Evolutionary conservation across 2,797 vertebrate species (phyloP), one percentile per base, ranked within the genome.

Genomic region (Sparus aurata): DNA sequence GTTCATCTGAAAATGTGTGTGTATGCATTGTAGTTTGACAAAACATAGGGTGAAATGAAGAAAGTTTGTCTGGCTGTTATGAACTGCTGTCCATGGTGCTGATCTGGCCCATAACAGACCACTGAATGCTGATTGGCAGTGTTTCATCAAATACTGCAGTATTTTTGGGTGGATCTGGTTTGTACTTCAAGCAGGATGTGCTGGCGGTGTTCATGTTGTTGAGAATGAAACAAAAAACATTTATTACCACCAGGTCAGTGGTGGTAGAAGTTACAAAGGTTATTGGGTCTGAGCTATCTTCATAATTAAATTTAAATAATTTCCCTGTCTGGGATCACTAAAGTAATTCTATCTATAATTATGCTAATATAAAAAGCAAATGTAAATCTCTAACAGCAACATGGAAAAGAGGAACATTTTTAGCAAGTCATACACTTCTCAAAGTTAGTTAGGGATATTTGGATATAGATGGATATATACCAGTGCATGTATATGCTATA

Each of bases 1-100:
- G 16, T 30, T 22, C 46, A 58, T 46, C 7, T 30, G 4, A 15
- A 20, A 27, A 57, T 30, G 11, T 60, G 12, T 62, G 1, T 63
- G 18, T 30, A 4, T 18, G 12, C 23, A 64, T 12, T 4, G 15
- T 13, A 34, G 11, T 12, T 18, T 45, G 1, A 20, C 23, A 11
- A 11, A 38, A 10, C 38, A 38, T 45, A 52, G 46, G 25, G 52
- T 63, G 22, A 55, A 9, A 2, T 47, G 41, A 22, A 69, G 25
- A 60, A 18, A 18, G 41, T 49, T 57, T 57, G 23, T 45, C 8
- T 1, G 34, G 16, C 38, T 46, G 74, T 18, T 55, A 30, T 22
- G 3, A 50, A 17, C 20, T 50, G 20, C 41, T 77, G 66, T 80
- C 50, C 45, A 15, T 67, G 55, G 43, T 69, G 55, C 61, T 58